phyloP scores from a whole-genome alignment of 2,113 vertebrate genomes.

The Oostethus manadensis region DNA sequence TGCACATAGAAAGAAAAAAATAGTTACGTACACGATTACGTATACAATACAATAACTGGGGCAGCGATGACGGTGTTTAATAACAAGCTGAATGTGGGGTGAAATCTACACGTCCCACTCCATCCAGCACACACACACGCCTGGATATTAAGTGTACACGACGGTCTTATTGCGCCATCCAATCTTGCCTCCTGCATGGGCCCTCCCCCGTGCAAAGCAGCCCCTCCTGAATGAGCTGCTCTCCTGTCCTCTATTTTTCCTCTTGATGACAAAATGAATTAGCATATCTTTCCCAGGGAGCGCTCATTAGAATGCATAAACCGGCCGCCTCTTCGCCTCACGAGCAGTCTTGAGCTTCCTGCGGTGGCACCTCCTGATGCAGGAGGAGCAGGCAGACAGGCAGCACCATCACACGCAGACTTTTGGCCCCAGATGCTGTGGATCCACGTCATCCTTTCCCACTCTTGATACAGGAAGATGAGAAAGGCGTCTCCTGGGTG shows the following conservation, averaged over 20 bases:
- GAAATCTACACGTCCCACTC: not conserved
- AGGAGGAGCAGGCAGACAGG: slow-evolving; percentile 53
- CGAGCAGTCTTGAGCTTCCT: slow-evolving; percentile 54
- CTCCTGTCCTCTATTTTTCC: slow-evolving; percentile 68
- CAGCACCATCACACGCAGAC: slow-evolving; percentile 54
- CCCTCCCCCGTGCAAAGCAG: slow-evolving; percentile 38
- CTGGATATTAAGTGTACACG: slow-evolving; percentile 16
- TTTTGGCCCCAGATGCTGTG: slow-evolving; percentile 63
- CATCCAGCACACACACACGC: slow-evolving; percentile 3
- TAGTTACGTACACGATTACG: too few relatives aligned
- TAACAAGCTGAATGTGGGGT: too few relatives aligned
- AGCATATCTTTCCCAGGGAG: slow-evolving; percentile 64
- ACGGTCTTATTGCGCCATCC: slow-evolving; percentile 31
- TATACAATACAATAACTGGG: too few relatives aligned
- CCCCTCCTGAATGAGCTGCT: slow-evolving; percentile 61
- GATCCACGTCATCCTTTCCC: slow-evolving; percentile 51
- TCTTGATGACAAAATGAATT: slow-evolving; percentile 68
- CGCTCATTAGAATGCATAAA: slow-evolving; percentile 70
- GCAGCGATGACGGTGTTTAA: too few relatives aligned
- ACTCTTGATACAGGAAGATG: slow-evolving; percentile 55
- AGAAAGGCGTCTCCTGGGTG: slow-evolving; percentile 23
- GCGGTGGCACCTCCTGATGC: slow-evolving; percentile 58
- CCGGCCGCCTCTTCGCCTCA: slow-evolving; percentile 46
- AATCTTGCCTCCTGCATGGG: slow-evolving; percentile 47
- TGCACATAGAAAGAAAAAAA: too few relatives aligned